Percentiles rank a stretch among this genome's conserved stretches.
phyloP scores from a whole-genome alignment of 2,113 vertebrate species.

The Cephalophus harveyi region DNA sequence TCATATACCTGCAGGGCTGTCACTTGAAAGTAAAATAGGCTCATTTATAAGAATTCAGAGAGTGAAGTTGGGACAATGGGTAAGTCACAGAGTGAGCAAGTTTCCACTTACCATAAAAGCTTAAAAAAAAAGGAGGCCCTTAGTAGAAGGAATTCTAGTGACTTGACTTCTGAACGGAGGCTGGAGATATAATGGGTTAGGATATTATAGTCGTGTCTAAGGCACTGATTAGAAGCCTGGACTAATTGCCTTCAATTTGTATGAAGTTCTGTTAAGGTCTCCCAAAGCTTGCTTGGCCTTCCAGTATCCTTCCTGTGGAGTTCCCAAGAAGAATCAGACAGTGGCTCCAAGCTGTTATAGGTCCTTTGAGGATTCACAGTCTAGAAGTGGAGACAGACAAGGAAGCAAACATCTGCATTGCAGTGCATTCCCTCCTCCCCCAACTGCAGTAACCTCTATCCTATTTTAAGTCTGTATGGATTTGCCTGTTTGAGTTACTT shows the following conservation, averaged over 20 bases:
- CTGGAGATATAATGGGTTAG: background rate
- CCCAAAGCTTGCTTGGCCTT: background rate
- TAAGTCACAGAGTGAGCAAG: background rate
- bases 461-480: background rate
- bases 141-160: background rate
- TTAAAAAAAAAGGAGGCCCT: background rate
- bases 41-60: conserved; percentile 3
- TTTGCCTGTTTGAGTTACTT: background rate
- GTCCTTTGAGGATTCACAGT: background rate
- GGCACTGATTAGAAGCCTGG: background rate
- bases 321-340: background rate
- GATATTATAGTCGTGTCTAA: background rate
- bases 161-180: background rate
- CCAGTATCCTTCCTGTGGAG: background rate
- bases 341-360: background rate
- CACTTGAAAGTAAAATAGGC: background rate
- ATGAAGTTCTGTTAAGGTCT: background rate
- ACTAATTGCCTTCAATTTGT: background rate
- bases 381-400: background rate
- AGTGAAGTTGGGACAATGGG: background rate
- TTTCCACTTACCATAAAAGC: background rate
- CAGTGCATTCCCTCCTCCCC: background rate
- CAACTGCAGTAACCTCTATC: background rate
- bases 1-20: background rate
- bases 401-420: background rate